Conservation (phyloP, 2,888 invertebrate species). For the Invenusta paracnida region DNA sequence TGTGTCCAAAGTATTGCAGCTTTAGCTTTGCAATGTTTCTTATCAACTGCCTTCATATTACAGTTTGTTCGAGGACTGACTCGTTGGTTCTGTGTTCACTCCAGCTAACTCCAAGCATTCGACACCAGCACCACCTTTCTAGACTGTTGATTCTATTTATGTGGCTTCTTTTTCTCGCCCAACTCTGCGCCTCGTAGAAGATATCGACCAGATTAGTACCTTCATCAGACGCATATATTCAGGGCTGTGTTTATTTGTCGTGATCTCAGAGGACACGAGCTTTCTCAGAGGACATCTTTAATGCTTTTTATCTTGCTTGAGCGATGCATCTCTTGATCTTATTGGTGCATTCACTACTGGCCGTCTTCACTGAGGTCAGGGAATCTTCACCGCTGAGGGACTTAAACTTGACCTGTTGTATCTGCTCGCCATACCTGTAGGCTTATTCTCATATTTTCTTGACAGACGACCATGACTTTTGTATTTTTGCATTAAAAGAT, state of each 20-base stretch:
- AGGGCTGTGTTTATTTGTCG: neutral
- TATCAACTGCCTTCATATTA: neutral
- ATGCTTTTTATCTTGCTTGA: neutral
- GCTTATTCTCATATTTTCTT: neutral
- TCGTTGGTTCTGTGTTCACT: neutral
- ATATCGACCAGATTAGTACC: neutral
- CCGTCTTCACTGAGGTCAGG: neutral
- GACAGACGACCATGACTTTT: neutral
- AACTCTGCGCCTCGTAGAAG: neutral
- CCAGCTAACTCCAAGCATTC: neutral
- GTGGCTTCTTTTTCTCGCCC: neutral
- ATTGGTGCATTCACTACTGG: neutral
- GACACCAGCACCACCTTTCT: neutral
- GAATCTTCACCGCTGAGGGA: too few relatives aligned
- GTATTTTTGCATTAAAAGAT: neutral
- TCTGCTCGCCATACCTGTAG: neutral
- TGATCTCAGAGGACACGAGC: too few relatives aligned
- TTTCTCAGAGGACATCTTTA: neutral
- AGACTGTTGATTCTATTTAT: neutral
- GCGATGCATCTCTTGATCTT: too few relatives aligned
- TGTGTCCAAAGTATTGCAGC: neutral
- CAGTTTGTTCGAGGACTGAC: neutral
- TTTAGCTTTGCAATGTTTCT: neutral
- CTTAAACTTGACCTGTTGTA: neutral
- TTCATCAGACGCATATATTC: neutral